Conservation (phyloP, 2,797 vertebrate species). For the Enoplosus armatus region DNA sequence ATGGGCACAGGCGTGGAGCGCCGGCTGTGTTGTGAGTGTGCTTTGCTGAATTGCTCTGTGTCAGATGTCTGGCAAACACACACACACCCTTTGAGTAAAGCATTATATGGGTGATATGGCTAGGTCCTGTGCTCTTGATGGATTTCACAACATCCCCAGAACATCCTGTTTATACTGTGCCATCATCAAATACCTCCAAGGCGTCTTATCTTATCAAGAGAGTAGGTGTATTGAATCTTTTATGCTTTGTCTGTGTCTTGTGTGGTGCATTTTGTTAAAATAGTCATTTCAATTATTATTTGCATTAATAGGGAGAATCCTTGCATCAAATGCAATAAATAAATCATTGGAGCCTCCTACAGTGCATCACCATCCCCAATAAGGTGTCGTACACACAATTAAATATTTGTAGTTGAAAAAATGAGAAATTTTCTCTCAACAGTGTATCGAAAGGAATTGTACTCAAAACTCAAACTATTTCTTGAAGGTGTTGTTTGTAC, state of each 20-base stretch:
- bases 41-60: conserved; percentile 65
- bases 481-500: conserved; percentile 3
- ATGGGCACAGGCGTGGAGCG: conserved; percentile 78
- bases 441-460: neutral
- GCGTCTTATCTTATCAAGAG: conserved; percentile 15
- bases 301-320: neutral
- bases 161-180: conserved; percentile 75
- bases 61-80: conserved; percentile 79
- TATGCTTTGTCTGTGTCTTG: neutral
- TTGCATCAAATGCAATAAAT: neutral
- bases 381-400: neutral
- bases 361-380: neutral
- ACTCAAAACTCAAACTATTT: neutral
- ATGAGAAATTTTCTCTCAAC: neutral
- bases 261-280: neutral
- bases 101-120: conserved; percentile 62
- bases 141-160: conserved; percentile 74
- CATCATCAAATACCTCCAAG: conserved; percentile 55
- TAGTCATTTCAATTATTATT: neutral
- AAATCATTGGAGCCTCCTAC: neutral
- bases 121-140: conserved; percentile 53
- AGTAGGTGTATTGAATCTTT: neutral
- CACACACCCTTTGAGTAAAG: conserved; percentile 81
- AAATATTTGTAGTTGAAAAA: neutral
- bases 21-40: conserved; percentile 65